phyloP scores from a whole-genome alignment of 64 coral and sea anemone species.

The Pocillopora damicornis region DNA sequence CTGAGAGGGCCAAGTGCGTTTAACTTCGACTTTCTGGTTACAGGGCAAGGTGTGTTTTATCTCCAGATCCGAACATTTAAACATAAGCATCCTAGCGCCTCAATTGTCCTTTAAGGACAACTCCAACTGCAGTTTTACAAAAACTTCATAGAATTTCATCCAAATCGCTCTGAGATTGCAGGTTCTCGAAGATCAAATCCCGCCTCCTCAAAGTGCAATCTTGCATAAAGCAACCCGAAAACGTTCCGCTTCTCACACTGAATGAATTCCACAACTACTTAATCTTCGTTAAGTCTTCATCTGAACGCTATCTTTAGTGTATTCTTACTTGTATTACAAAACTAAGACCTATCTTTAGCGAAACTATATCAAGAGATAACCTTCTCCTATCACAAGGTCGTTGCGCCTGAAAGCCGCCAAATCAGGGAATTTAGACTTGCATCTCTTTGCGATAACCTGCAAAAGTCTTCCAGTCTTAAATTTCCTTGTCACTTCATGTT shows the following conservation, averaged over 20 bases:
- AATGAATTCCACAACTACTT: not conserved
- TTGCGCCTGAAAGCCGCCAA: conserved; percentile 5
- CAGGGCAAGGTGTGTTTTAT: conserved; percentile 15
- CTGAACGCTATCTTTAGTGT: not conserved
- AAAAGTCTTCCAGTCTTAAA: not conserved
- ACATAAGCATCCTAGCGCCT: not conserved
- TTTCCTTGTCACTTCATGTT: not conserved
- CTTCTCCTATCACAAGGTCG: not conserved
- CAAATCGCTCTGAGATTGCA: not conserved
- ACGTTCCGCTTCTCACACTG: not conserved
- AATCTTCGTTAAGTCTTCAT: not conserved
- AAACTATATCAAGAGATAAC: conserved; percentile 3
- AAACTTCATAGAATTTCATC: not conserved
- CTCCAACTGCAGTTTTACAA: not conserved
- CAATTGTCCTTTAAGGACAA: not conserved
- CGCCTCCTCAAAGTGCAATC: not conserved
- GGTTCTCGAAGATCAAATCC: not conserved
- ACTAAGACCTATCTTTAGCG: conserved; percentile 20
- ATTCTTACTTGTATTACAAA: not conserved
- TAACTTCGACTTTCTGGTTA: not conserved
- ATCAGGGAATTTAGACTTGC: not conserved
- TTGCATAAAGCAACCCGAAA: not conserved
- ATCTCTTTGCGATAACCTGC: not conserved
- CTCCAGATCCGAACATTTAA: not conserved
- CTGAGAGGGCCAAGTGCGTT: conserved; percentile 4